Conservation (phyloP, 2,797 vertebrate species). For the Astyanax mexicanus region DNA sequence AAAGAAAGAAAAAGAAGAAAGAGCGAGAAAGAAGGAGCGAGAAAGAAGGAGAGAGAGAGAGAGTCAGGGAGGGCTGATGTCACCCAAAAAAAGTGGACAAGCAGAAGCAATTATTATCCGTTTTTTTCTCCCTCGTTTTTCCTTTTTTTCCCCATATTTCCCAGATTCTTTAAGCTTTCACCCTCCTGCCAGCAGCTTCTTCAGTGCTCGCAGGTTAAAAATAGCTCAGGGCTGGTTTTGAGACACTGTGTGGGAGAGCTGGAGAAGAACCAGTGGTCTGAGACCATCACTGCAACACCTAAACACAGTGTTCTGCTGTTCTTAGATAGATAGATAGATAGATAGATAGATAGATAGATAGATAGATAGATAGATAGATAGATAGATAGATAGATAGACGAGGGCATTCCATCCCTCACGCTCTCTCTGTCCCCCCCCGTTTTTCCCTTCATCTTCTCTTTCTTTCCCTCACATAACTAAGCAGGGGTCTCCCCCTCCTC, state of each 20-base stretch:
- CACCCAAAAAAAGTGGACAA: conserved; percentile 49
- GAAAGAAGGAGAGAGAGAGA: conserved; percentile 13
- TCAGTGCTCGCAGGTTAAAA: conserved; percentile 47
- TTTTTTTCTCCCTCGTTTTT: conserved; percentile 6
- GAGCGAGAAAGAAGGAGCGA: not conserved
- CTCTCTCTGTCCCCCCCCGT: conserved; percentile 17
- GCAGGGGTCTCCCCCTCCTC: conserved; percentile 76
- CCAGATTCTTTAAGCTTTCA: conserved; percentile 24
- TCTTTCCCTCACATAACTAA: conserved; percentile 49
- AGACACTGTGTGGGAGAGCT: conserved; percentile 13
- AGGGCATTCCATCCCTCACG: too few relatives aligned
- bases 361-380: too few relatives aligned
- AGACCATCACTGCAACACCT: not conserved
- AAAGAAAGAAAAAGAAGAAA: not conserved
- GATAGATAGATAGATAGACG: too few relatives aligned
- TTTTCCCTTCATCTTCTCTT: not conserved
- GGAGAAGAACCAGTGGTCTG: conserved; percentile 1
- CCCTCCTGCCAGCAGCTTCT: conserved; percentile 10
- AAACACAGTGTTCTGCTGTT: not conserved
- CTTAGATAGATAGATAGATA: too few relatives aligned
- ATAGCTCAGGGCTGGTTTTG: conserved; percentile 48
- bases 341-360: too few relatives aligned
- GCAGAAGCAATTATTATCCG: conserved; percentile 58
- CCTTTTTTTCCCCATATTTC: not conserved
- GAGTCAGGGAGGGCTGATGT: conserved; percentile 52